Conservation (phyloP, 2,797 vertebrate genomes). For the Apogon hyalosoma region DNA sequence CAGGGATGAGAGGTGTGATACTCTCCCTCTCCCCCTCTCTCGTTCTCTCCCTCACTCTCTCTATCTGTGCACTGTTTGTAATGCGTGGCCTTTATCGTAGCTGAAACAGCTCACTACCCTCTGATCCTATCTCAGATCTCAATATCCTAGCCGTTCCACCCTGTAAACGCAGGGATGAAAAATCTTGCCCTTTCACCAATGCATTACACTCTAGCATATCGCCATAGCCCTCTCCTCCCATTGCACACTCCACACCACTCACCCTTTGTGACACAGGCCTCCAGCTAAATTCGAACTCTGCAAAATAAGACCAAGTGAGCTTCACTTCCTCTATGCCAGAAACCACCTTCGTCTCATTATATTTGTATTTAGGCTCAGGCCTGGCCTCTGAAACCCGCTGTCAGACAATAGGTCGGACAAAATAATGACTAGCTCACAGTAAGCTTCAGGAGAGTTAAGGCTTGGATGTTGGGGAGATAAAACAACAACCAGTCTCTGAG, state of each 20-base stretch:
- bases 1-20: slow-evolving; percentile 83
- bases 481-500: slow-evolving; percentile 82
- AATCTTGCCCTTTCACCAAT: slow-evolving; percentile 83
- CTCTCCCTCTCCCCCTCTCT: slow-evolving; percentile 49
- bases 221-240: slow-evolving; percentile 70
- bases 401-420: slow-evolving; percentile 75
- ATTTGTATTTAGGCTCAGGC: slow-evolving; percentile 77
- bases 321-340: slow-evolving; percentile 71
- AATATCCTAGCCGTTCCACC: slow-evolving; percentile 84
- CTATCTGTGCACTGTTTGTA: slow-evolving; percentile 76
- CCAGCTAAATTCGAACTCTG: slow-evolving; percentile 75
- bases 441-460: slow-evolving; percentile 77
- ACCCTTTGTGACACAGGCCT: slow-evolving; percentile 80
- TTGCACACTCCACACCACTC: slow-evolving; percentile 75
- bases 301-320: slow-evolving; percentile 76
- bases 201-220: slow-evolving; percentile 80
- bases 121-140: slow-evolving; percentile 86
- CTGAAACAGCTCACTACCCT: slow-evolving; percentile 84
- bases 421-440: slow-evolving; percentile 80
- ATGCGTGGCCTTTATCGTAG: slow-evolving; percentile 83
- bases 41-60: slow-evolving; percentile 55
- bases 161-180: slow-evolving; percentile 85
- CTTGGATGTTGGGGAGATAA: slow-evolving; percentile 79
- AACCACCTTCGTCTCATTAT: slow-evolving; percentile 80
- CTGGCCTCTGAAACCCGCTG: slow-evolving; percentile 58